Conservation (phyloP, 1,140 invertebrate genomes). For the Probaryconus sp. region DNA sequence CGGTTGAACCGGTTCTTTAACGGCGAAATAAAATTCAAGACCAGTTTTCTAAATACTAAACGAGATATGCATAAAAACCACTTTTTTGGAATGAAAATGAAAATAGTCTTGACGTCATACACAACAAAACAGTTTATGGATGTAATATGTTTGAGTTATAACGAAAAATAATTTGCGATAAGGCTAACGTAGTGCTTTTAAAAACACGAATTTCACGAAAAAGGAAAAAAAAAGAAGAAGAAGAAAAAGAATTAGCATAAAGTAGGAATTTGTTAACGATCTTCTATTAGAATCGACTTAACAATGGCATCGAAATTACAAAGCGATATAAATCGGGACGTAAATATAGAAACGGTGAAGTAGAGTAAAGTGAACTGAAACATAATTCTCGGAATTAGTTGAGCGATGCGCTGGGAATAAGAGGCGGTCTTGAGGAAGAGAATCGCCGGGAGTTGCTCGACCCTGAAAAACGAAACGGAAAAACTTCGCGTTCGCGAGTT, state of each 20-base stretch:
- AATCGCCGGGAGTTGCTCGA: too few species aligned
- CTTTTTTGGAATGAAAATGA: conserved; percentile 49
- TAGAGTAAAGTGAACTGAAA: too few species aligned
- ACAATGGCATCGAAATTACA: conserved; percentile 12
- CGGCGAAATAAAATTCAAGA: conserved; percentile 50
- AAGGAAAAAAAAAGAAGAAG: too few species aligned
- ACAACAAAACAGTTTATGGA: conserved; percentile 24
- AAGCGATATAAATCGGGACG: conserved; percentile 26
- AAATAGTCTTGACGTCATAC: conserved; percentile 48
- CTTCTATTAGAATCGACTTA: conserved; percentile 1
- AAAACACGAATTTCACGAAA: too few species aligned
- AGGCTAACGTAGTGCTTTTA: too few species aligned
- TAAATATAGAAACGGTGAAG: too few species aligned
- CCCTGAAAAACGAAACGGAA: conserved; percentile 44
- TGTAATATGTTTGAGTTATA: conserved; percentile 43
- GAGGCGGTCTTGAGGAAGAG: too few species aligned
- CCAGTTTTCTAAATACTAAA: conserved; percentile 52
- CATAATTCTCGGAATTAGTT: conserved; percentile 27
- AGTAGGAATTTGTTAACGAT: conserved; percentile 23
- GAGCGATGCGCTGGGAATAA: conserved; percentile 23
- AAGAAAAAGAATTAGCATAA: too few species aligned
- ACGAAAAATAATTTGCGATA: too few species aligned
- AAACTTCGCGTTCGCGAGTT: conserved; percentile 12
- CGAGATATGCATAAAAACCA: conserved; percentile 38
- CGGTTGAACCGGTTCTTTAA: conserved; percentile 43